Conservation (phyloP, 2,888 invertebrate genomes). For the Helleia helle region DNA sequence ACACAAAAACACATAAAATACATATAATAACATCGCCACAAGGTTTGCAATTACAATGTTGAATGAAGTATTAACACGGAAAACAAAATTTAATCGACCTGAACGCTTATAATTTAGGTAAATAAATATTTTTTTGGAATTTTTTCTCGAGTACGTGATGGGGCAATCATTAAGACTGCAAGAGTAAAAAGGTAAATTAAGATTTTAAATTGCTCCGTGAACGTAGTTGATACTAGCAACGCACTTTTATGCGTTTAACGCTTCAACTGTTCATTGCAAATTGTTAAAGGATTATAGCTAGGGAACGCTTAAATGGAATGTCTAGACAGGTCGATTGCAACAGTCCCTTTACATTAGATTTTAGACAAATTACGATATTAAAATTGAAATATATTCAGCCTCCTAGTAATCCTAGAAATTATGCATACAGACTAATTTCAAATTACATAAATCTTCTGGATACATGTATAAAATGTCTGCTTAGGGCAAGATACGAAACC, state of each 20-base stretch:
- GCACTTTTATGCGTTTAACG: not conserved
- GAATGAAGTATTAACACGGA: slow-evolving; percentile 7
- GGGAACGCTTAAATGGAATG: no score
- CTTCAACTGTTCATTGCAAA: not conserved
- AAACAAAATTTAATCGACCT: slow-evolving; percentile 7
- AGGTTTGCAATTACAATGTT: not conserved
- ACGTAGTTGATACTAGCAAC: not conserved
- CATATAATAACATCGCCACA: not conserved
- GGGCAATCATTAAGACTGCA: slow-evolving; percentile 13
- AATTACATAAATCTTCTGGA: no score
- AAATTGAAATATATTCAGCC: no score
- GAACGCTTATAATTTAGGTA: not conserved
- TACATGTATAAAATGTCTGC: no score
- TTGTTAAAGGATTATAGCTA: not conserved
- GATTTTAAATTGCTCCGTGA: not conserved
- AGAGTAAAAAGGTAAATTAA: slow-evolving; percentile 3
- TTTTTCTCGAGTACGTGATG: slow-evolving; percentile 18
- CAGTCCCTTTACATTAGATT: no score
- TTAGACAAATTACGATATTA: no score
- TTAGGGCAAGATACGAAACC: no score
- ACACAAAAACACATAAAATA: slow-evolving; percentile 4
- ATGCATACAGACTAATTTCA: no score
- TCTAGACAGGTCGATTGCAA: no score
- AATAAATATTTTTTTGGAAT: slow-evolving; percentile 8
- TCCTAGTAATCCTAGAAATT: no score